Evolutionary conservation across 2,888 invertebrate genomes (phyloP), one percentile per base, ranked within the genome.

Genomic region (Hartigia nigra): DNA sequence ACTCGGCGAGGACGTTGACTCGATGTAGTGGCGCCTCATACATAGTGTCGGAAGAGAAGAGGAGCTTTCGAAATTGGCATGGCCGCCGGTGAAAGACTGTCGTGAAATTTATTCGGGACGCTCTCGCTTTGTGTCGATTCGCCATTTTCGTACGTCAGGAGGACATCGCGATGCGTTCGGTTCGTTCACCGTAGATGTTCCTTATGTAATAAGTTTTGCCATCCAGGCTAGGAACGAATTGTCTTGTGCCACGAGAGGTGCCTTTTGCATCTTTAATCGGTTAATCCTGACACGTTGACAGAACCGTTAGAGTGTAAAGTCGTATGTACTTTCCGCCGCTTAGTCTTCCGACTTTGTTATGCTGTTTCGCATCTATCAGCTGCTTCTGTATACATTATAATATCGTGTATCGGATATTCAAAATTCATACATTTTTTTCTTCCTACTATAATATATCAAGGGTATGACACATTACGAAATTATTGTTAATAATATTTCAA

Each of bases 251-350:
- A 23, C 23, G 23, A 14, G 23, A 55, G 55, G 9, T 55, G 23
- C 55, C 5, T 55, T 55, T 11, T 23, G 55, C 55, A 23, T 55
- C 83, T 86, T 89, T 87, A 89, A 88, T 89, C 87, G 89, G 88
- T 88, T 88, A 88, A 86, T 86, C 86, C 87, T 87, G 82, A 84
- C 86, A 81, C 78, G 81, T 81, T 79, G 55, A 31, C 55, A 55
- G 55, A 55, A 55, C 55, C 55, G 55, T 55, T 55, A 55, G 55
- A 55, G 55, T 55, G 23, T 23, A 55, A 23, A 55, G 55, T 23
- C 55, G 55, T 55, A 23, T 55, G 23, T 55, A 23, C 23, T 23
- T 55, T 55, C 9, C 23, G 23, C 23, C 23, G 55, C 5, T 55
- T 55, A 23, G 55, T 55, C 23, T 55, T 9, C 14, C 23, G 55